Percentiles rank a stretch among this genome's conserved stretches.
These are phyloP conservation scores for Chymomyza fuscimana DNA, from an alignment of 2,888 invertebrate genomes.

Conservation along the genomic window DNA sequence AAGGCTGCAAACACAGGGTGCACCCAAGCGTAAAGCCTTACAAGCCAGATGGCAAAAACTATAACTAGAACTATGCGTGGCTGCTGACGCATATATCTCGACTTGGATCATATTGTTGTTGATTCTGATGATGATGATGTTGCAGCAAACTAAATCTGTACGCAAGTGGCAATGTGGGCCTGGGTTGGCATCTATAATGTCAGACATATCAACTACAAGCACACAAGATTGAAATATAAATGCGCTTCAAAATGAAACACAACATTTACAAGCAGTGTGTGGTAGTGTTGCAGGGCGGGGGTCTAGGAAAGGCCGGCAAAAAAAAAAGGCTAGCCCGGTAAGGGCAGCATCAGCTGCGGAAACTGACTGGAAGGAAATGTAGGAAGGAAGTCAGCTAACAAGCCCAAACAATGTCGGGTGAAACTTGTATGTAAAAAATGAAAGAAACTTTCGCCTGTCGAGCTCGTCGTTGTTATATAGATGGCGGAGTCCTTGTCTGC, in stretches of 20 bases:
- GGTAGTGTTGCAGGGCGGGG: background rate
- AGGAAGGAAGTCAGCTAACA: constrained; percentile 43
- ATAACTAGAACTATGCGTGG: background rate
- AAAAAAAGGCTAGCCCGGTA: background rate
- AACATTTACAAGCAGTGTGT: background rate
- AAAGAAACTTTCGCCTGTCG: constrained; percentile 53
- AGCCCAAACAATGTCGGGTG: constrained; percentile 23
- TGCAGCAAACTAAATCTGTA: background rate
- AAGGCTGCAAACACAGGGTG: background rate
- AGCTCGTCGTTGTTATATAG: constrained; percentile 21
- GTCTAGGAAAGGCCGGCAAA: background rate
- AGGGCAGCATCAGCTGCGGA: background rate
- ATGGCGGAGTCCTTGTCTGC: background rate
- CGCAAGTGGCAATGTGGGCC: background rate
- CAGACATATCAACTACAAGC: background rate
- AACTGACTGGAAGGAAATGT: constrained; percentile 9
- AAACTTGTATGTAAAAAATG: constrained; percentile 30
- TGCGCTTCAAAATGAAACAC: background rate
- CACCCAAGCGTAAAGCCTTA: background rate
- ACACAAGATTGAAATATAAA: constrained; percentile 5
- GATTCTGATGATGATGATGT: background rate
- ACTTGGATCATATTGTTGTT: background rate
- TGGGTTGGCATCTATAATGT: background rate
- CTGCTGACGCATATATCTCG: background rate
- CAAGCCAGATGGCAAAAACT: background rate